Evolutionary conservation across 2,888 invertebrate species (phyloP), one percentile per base, ranked within the genome.

Genomic region (Caradrina clavipalpis): DNA sequence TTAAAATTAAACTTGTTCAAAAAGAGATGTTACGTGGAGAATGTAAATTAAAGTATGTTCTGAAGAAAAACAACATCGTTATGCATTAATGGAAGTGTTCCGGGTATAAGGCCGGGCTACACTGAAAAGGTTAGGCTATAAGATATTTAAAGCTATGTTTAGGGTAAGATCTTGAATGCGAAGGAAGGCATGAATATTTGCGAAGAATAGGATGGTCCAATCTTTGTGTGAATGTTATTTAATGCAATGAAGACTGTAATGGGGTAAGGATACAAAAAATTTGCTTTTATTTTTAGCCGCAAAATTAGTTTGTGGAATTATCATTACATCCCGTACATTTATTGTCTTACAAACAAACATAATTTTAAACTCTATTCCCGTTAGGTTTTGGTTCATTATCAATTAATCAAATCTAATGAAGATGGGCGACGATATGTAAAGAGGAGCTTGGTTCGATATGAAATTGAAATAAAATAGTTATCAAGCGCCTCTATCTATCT

Each of bases 1-100:
- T 84, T 54, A 82, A 84, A 83, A 83, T 82, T 74, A 73, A 85
- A 81, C 80, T 84, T 76, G 51, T 77, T 81, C 64, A 73, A 76
- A 82, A 82, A 73, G 78, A 84, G 76, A 82, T 80, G 81, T 81
- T 76, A 69, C 61, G 53, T 22, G 69, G 76, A 76, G 76, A 78
- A 79, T 84, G 82, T 80, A 84, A 87, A 87, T 84, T 86, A 84
- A 82, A 85, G 82, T 84, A 80, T 83, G 81, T 81, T 79, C 82
- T 73, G 82, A 78, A 78, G 87, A 89, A 89, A 88, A 88, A 90
- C 85, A 90, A 87, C 84, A 85, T 83, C 81, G 80, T 87, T 89
- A 87, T 89, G 85, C 86, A 88, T 86, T 88, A 86, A 85, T 84
- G 78, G 82, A 81, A 82, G 71, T 80, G 80, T 82, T 79, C 66